Percentiles rank a stretch among this genome's conserved stretches.
phyloP scores from a whole-genome alignment of 2,888 invertebrate species.

The Caenorhabditis auriculariae region DNA sequence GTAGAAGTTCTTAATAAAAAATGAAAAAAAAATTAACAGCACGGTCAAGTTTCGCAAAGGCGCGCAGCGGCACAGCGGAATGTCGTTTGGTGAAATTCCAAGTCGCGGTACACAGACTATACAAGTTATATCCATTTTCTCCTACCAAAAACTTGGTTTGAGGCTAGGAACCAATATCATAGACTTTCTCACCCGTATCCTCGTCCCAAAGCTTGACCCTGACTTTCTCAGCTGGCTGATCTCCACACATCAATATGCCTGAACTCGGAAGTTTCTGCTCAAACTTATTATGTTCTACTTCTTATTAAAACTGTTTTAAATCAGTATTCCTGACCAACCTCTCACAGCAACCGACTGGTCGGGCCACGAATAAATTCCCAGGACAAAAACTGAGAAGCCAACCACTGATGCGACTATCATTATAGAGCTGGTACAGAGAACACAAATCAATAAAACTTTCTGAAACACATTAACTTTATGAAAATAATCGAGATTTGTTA shows the following conservation, averaged over 20 bases:
- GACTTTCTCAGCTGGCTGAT: constrained; percentile 38
- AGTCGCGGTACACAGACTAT: too few relatives aligned
- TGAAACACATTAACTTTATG: too few relatives aligned
- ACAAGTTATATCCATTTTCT: background rate
- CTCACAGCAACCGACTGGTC: constrained; percentile 26
- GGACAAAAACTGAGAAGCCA: too few relatives aligned
- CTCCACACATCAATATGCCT: constrained; percentile 44
- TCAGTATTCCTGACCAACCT: constrained; percentile 11
- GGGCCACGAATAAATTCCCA: too few relatives aligned
- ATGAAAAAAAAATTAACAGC: background rate
- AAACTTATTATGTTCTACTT: background rate
- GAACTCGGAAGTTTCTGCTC: background rate
- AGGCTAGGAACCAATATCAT: background rate
- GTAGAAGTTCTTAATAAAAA: too few relatives aligned
- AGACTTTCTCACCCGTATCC: constrained; percentile 10
- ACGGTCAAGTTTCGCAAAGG: too few relatives aligned
- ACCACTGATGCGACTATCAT: too few relatives aligned
- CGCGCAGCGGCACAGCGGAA: too few relatives aligned
- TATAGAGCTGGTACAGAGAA: too few relatives aligned
- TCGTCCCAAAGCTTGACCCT: constrained; percentile 46
- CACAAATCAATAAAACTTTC: too few relatives aligned
- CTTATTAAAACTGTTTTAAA: background rate
- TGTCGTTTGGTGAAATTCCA: too few relatives aligned
- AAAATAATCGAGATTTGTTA: too few relatives aligned
- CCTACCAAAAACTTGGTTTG: background rate